Conservation (phyloP, 2,113 vertebrate species). For the Eublepharis macularius region DNA sequence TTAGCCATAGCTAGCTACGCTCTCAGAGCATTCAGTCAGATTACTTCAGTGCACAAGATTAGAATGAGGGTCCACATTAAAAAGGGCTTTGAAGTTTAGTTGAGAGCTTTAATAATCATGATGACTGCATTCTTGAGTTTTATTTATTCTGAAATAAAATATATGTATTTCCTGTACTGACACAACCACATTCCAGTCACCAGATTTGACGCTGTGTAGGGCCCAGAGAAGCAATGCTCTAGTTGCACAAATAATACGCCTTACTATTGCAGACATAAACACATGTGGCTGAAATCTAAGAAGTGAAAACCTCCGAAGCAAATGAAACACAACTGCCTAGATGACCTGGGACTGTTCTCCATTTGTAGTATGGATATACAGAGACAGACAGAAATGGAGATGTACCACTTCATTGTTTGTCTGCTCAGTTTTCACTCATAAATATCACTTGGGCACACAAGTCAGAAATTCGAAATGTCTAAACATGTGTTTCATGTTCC, state of each 20-base stretch:
- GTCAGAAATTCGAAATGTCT: background rate
- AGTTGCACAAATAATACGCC: background rate
- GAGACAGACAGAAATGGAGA: background rate
- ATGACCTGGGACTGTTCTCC: background rate
- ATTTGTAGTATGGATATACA: background rate
- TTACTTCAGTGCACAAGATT: background rate
- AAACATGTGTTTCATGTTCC: background rate
- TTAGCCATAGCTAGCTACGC: no score
- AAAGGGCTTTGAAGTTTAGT: background rate
- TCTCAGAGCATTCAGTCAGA: no score
- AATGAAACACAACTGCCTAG: background rate
- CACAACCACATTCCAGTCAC: background rate
- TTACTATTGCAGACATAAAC: background rate
- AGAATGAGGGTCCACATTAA: background rate
- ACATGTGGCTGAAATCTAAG: background rate
- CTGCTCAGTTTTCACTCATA: slow-evolving; percentile 15
- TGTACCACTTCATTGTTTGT: background rate
- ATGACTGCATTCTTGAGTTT: background rate
- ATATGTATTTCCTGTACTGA: background rate
- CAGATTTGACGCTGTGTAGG: background rate
- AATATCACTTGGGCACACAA: background rate
- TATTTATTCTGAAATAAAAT: background rate
- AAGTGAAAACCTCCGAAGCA: background rate
- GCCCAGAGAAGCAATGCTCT: background rate
- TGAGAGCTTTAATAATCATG: background rate